phyloP scores from a whole-genome alignment of 2,113 vertebrate species.

The Semnornis frantzii region DNA sequence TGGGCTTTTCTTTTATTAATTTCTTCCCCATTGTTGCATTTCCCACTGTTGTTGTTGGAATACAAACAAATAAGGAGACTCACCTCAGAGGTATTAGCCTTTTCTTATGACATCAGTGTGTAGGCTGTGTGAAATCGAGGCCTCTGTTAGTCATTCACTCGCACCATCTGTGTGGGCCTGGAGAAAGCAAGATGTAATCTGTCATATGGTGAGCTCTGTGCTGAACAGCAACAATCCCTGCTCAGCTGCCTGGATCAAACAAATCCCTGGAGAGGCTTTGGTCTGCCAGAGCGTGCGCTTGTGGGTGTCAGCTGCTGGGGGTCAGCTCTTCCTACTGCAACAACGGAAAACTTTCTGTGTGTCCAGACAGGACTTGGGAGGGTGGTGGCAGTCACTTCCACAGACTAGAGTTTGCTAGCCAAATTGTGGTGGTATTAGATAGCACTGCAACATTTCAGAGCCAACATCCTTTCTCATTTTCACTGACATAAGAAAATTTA shows the following conservation, averaged over 20 bases:
- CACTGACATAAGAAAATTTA: neutral
- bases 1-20: neutral
- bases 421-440: neutral
- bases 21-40: conserved; percentile 5
- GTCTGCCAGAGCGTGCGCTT: neutral
- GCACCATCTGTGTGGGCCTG: conserved; percentile 65
- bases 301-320: neutral
- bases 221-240: neutral
- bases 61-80: conserved; percentile 10
- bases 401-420: neutral
- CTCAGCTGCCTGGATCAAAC: neutral
- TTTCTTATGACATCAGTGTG: conserved; percentile 64
- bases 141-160: conserved; percentile 73
- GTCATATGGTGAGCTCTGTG: neutral
- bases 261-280: neutral
- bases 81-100: conserved; percentile 33
- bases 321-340: neutral
- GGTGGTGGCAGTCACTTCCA: neutral
- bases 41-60: conserved; percentile 14
- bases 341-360: neutral
- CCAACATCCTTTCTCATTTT: neutral
- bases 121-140: conserved; percentile 42
- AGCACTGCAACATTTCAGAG: neutral
- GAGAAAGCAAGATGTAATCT: conserved; percentile 2
- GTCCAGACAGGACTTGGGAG: neutral